Conservation (phyloP, 2,888 invertebrate genomes). For the Dicyrtomina minuta region DNA sequence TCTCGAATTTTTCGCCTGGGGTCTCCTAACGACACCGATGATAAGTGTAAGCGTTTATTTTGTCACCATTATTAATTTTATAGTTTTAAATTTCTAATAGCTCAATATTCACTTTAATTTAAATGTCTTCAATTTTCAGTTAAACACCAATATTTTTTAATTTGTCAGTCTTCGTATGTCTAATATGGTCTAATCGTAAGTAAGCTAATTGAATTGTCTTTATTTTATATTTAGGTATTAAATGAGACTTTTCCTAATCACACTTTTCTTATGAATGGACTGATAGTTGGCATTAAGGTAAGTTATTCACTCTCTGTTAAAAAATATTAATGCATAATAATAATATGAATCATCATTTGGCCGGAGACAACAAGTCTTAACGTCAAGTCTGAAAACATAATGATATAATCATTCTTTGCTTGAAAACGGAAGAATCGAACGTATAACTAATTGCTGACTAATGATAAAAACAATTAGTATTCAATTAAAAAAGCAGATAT, state of each 20-base stretch:
- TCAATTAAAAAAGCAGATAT: no score
- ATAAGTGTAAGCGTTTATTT: conserved; percentile 67
- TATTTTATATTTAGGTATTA: conserved; percentile 66
- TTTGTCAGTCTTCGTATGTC: background rate
- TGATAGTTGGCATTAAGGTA: conserved; percentile 96
- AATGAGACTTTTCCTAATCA: conserved; percentile 98
- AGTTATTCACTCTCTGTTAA: conserved; percentile 39
- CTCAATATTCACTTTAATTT: no score
- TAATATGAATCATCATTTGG: background rate
- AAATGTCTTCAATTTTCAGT: background rate
- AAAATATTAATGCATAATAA: background rate
- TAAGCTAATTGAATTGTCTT: no score
- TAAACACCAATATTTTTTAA: background rate
- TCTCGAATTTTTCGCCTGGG: conserved; percentile 99
- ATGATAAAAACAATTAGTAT: no score
- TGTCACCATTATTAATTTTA: background rate
- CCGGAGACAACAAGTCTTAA: background rate
- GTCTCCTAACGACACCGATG: conserved; percentile 95
- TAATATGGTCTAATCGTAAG: no score
- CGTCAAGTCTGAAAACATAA: background rate
- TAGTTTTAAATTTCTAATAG: background rate
- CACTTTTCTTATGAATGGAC: conserved; percentile 98
- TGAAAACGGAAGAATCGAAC: conserved; percentile 11
- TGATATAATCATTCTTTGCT: background rate
- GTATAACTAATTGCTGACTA: no score